Evolutionary conservation across 2,888 invertebrate genomes (phyloP).

Genomic region (Punctoribates punctum): DNA sequence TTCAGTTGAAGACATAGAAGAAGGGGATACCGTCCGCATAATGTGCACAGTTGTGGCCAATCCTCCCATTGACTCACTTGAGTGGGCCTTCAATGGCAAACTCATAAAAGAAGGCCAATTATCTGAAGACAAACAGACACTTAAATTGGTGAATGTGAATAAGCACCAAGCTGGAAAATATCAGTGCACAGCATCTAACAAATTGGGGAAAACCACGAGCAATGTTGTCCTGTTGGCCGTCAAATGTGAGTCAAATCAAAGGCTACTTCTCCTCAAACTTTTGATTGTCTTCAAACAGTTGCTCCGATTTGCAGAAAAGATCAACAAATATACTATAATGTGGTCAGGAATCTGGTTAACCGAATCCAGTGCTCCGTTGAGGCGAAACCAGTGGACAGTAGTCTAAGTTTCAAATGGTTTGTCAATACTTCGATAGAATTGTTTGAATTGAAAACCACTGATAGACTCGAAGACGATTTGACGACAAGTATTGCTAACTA

Average conservation of each 20-base stretch:
- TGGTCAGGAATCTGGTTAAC: constrained; percentile 78
- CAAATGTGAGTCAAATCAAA: constrained; percentile 41
- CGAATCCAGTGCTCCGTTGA: constrained; percentile 84
- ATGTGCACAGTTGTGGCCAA: neutral
- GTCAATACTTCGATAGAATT: constrained; percentile 44
- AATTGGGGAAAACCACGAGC: constrained; percentile 46
- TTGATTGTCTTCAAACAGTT: constrained; percentile 44
- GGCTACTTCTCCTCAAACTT: no score
- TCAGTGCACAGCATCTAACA: constrained; percentile 47
- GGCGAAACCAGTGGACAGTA: constrained; percentile 73
- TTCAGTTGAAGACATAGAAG: neutral
- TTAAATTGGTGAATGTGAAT: constrained; percentile 83
- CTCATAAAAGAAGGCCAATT: neutral
- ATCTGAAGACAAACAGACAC: constrained; percentile 66
- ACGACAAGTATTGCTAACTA: constrained; percentile 79
- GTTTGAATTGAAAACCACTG: constrained; percentile 24
- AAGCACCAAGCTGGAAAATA: constrained; percentile 59
- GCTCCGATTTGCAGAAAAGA: constrained; percentile 49
- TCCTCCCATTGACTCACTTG: neutral
- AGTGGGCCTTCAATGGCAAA: neutral
- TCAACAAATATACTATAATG: constrained; percentile 62
- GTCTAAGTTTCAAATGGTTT: constrained; percentile 52
- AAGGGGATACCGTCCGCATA: neutral
- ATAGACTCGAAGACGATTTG: constrained; percentile 51
- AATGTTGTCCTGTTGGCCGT: constrained; percentile 44